Base-by-base conservation (phyloP, 2,797 vertebrate genomes). In the Argya squamiceps region DNA sequence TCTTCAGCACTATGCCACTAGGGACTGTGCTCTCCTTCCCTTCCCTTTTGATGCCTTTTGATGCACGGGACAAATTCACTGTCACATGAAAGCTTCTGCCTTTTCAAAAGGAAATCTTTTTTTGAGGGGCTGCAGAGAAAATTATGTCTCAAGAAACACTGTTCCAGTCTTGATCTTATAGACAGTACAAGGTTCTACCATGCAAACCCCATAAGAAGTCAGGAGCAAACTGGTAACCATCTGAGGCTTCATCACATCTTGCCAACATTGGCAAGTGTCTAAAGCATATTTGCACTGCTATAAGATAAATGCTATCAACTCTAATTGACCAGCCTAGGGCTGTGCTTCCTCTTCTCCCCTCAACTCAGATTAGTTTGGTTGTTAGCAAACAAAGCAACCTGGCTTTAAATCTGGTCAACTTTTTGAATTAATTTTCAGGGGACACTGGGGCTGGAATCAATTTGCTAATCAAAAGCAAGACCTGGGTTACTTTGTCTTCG, bases 211-310 rank as follows among this genome's bases (percentile, higher is more conserved):
- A 0, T 13, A 76, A 58, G 4, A 67, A 70, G 16, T 44, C 26
- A 86, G 49, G 41, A 84, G 10, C 24, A 47, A 90, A 62, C 27
- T 18, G 17, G 53, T 47, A 86, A 73, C 22, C 11, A 60, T 27
- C 37, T 24, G 16, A 80, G 27, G 44, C 64, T 74, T n/a, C n/a
- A 32, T 11, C 37, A 60, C 30, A 41, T 4, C 0, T 0, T 11
- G 49, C 37, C 32, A 71, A 78, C 17, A 32, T 1, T 58, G 2
- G 20, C 21, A 73, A 52, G 15, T 7, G 9, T 50, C 41, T 41
- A 59, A 56, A 75, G 49, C 9, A 1, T 27, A 75, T 47, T 29
- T 84, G 43, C 58, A 68, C 26, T 39, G 43, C 36, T 90, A 3
- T 37, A 63, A 86, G 43, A 78, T 36, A 88, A 70, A 88, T 7